phyloP scores from a whole-genome alignment of 2,797 vertebrate species.

The Pyrocephalus nanus region DNA sequence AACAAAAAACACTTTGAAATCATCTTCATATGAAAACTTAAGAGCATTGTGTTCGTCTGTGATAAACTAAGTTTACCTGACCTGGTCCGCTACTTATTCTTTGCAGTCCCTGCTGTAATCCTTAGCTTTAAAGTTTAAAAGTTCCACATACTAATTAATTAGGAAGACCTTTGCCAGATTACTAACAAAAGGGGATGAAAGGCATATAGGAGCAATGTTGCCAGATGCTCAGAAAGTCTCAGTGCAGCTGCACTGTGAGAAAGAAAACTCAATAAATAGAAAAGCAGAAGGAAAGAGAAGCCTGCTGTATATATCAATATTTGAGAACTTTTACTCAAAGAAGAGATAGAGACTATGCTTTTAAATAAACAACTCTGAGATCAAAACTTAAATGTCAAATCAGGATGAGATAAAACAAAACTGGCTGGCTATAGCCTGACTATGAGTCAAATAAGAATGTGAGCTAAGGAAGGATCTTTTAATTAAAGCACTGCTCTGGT shows the following conservation, averaged over 20 bases:
- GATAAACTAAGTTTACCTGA: neutral
- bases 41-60: neutral
- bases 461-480: neutral
- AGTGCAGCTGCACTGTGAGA: neutral
- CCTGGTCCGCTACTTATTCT: neutral
- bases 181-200: neutral
- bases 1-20: neutral
- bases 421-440: neutral
- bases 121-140: neutral
- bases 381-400: constrained; percentile 19
- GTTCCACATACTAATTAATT: neutral
- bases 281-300: neutral
- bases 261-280: constrained; percentile 7
- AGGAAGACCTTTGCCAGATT: neutral
- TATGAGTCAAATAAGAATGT: neutral
- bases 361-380: neutral
- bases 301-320: neutral
- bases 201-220: neutral
- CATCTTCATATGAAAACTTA: neutral
- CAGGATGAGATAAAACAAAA: neutral
- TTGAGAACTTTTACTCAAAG: neutral
- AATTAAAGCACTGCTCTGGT: neutral
- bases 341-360: neutral
- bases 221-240: neutral
- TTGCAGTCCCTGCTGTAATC: neutral